Evolutionary conservation across 2,797 vertebrate genomes (phyloP).

Genomic region (Anguilla anguilla): DNA sequence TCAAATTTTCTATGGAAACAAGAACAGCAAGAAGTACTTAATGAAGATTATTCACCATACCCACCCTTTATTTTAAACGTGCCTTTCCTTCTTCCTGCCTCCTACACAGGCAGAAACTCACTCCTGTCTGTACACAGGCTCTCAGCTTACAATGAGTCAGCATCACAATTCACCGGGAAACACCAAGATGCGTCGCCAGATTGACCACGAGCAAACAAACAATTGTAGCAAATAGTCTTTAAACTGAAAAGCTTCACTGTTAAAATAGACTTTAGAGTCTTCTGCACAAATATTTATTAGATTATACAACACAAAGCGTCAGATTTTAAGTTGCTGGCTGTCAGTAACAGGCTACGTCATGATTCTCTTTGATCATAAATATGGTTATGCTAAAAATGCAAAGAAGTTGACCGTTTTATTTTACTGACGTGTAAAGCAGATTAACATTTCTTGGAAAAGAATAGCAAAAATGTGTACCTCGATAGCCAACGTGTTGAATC

Average conservation of each 20-base stretch:
- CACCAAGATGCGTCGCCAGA: slow-evolving; percentile 13
- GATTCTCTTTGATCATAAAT: background rate
- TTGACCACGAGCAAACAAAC: background rate
- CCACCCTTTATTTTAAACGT: slow-evolving; percentile 15
- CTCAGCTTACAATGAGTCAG: slow-evolving; percentile 37
- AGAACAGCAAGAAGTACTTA: background rate
- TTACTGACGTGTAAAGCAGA: background rate
- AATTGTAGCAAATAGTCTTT: background rate
- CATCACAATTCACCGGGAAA: slow-evolving; percentile 31
- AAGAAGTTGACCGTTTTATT: background rate
- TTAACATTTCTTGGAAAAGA: background rate
- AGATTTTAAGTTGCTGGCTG: background rate
- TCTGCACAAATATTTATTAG: background rate
- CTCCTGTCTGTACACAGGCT: slow-evolving; percentile 27
- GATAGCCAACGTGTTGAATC: background rate
- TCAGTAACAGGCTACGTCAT: background rate
- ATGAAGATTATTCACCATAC: background rate
- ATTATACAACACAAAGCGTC: background rate
- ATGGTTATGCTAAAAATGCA: background rate
- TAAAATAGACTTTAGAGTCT: background rate
- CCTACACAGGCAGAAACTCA: slow-evolving; percentile 27
- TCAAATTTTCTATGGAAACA: background rate
- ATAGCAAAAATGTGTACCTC: background rate
- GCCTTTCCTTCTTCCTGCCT: slow-evolving; percentile 17
- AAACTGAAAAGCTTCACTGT: background rate